Percentiles rank a stretch among this genome's conserved stretches.
phyloP scores from a whole-genome alignment of 2,113 vertebrate genomes.

The Gnathonemus echidnorhynchus region DNA sequence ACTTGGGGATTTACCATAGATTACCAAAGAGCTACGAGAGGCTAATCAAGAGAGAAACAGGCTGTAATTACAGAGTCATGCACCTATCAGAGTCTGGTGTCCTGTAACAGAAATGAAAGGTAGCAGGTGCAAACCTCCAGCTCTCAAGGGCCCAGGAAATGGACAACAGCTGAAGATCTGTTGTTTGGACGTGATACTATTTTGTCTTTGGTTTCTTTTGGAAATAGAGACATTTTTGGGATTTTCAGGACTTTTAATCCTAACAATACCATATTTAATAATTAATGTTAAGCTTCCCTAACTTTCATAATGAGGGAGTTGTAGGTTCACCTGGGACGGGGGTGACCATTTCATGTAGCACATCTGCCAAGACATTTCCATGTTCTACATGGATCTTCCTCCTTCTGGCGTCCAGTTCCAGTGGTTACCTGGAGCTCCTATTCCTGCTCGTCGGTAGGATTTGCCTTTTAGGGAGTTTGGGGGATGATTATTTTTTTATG shows the following conservation, averaged over 20 bases:
- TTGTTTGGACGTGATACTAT: neutral
- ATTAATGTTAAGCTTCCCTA: neutral
- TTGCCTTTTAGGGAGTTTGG: neutral
- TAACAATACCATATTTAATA: neutral
- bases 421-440: neutral
- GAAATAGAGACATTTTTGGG: neutral
- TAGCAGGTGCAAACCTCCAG: neutral
- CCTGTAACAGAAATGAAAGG: neutral
- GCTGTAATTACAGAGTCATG: slow-evolving; percentile 19
- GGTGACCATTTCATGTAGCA: neutral
- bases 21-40: slow-evolving; percentile 18
- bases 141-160: neutral
- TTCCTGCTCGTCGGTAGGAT: neutral
- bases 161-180: neutral
- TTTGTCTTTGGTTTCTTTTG: neutral
- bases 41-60: slow-evolving; percentile 25
- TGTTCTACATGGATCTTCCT: neutral
- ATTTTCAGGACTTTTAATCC: neutral
- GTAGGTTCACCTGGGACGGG: neutral
- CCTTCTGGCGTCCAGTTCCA: neutral
- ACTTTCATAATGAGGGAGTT: neutral
- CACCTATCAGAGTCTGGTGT: neutral
- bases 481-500: neutral
- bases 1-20: slow-evolving; percentile 25
- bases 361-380: neutral